Conservation (phyloP, 2,113 vertebrate genomes). For the Cariama cristata region DNA sequence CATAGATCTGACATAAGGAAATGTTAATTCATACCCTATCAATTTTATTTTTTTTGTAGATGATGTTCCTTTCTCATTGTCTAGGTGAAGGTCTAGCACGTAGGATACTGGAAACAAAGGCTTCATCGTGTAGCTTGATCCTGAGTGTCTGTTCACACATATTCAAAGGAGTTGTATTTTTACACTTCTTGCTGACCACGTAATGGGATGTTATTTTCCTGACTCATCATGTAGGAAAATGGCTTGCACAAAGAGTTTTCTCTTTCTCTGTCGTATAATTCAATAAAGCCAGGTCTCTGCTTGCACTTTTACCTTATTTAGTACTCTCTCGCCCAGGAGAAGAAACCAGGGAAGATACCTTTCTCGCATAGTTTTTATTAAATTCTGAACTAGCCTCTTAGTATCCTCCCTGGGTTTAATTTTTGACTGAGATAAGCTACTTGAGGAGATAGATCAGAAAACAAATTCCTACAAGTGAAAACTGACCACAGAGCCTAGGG, state of each 20-base stretch:
- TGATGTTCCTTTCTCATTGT: not conserved
- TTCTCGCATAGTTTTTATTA: not conserved
- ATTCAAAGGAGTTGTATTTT: not conserved
- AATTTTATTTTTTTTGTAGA: not conserved
- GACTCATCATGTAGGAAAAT: not conserved
- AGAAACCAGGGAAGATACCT: not conserved
- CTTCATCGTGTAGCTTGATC: not conserved
- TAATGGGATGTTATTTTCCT: not conserved
- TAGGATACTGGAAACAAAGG: not conserved
- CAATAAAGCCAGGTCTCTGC: not conserved
- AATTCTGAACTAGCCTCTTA: not conserved
- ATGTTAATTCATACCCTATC: not conserved
- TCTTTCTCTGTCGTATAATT: not conserved
- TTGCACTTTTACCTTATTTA: constrained; percentile 24
- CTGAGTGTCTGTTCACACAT: not conserved
- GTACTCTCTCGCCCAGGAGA: not conserved
- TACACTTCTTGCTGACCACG: not conserved
- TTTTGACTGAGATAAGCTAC: not conserved
- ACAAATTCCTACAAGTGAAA: not conserved
- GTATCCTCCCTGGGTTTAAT: not conserved
- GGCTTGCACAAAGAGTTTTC: not conserved
- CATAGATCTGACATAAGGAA: not conserved
- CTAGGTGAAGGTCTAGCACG: not conserved
- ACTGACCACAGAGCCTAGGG: not conserved
- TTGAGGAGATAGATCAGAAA: not conserved